Evolutionary conservation across 2,797 vertebrate species (phyloP).

Genomic region (Clarias pachynema): DNA sequence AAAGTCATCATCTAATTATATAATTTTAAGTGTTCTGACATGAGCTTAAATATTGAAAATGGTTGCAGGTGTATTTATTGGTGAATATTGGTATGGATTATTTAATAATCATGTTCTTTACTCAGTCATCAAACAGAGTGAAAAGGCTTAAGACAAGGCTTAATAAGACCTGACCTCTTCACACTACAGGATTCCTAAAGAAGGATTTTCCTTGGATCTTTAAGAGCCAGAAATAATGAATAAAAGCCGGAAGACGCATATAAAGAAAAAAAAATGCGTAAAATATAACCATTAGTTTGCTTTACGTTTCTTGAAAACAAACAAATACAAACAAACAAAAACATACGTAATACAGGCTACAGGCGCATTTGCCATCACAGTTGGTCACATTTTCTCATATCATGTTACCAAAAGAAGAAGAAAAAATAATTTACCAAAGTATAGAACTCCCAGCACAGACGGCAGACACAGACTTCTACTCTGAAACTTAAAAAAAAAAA

Average conservation of each 20-base stretch:
- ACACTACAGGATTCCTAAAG: background rate
- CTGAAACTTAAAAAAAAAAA: background rate
- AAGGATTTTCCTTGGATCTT: no score
- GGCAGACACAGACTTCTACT: background rate
- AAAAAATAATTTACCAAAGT: background rate
- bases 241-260: background rate
- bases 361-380: background rate
- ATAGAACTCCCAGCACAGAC: no score
- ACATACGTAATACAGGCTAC: background rate
- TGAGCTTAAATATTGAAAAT: background rate
- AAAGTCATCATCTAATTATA: background rate
- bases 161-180: background rate
- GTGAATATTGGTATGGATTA: background rate
- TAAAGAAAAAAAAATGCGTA: no score
- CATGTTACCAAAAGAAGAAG: background rate
- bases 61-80: background rate
- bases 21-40: background rate
- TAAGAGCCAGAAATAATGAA: background rate
- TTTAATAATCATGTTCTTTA: conserved; percentile 1
- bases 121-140: background rate
- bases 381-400: background rate
- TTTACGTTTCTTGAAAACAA: background rate
- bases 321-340: background rate
- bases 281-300: background rate
- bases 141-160: background rate